phyloP scores from a whole-genome alignment of 2,113 vertebrate species.

The Ceuthmochares aereus region DNA sequence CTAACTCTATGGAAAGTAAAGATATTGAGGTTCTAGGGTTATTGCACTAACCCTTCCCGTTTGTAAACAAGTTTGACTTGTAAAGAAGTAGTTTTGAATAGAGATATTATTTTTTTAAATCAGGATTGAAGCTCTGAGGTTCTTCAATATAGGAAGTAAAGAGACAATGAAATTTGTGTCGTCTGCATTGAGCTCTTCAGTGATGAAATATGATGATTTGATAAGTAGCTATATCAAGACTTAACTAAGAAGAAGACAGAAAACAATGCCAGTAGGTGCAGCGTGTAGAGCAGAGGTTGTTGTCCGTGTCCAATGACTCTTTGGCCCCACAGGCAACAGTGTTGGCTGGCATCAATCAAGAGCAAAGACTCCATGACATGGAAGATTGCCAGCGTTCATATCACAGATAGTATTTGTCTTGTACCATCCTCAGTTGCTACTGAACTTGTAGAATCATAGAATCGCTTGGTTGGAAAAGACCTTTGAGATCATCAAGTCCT shows the following conservation, averaged over 20 bases:
- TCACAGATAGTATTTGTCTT: background rate
- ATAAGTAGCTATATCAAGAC: background rate
- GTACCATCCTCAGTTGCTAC: background rate
- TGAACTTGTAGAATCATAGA: background rate
- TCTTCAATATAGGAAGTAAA: background rate
- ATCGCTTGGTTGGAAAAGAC: no score
- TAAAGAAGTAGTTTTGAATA: background rate
- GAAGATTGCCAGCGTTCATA: background rate
- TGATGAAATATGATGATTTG: background rate
- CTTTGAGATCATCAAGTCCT: no score
- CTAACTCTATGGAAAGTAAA: background rate
- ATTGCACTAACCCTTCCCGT: background rate
- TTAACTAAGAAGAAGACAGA: background rate
- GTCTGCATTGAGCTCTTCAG: background rate
- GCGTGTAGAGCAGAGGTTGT: background rate
- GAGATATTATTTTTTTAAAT: background rate
- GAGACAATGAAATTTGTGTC: background rate
- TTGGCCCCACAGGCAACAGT: background rate
- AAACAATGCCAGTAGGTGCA: background rate
- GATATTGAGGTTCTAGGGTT: background rate
- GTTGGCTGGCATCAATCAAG: background rate
- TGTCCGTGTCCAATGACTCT: background rate
- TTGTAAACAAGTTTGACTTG: background rate
- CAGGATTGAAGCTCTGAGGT: background rate
- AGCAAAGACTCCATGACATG: rapidly evolving